phyloP scores from a whole-genome alignment of 92 coral and sea anemone genomes.

The Palythoa grandiflora region DNA sequence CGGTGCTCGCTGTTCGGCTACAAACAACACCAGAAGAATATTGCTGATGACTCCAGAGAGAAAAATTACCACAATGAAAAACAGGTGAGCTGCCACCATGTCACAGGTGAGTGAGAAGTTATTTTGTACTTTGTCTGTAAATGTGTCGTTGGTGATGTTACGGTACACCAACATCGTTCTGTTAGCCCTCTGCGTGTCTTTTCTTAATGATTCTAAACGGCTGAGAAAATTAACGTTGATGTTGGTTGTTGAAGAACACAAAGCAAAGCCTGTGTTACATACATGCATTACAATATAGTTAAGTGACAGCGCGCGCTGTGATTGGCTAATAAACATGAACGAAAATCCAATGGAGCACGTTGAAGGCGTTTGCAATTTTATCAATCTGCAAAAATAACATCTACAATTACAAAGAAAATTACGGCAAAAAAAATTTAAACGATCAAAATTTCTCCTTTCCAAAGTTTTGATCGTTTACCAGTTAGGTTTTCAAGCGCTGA shows the following conservation, averaged over 20 bases:
- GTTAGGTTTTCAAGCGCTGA: too few relatives aligned
- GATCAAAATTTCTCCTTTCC: too few relatives aligned
- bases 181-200: not conserved
- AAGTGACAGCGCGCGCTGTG: too few relatives aligned
- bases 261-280: not conserved
- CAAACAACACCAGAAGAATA: constrained; percentile 6
- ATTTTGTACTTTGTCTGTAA: not conserved
- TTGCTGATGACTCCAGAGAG: constrained; percentile 4
- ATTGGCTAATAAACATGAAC: too few relatives aligned
- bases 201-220: not conserved
- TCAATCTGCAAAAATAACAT: too few relatives aligned
- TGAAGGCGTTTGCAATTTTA: too few relatives aligned
- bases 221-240: not conserved
- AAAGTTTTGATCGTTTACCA: too few relatives aligned
- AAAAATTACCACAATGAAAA: not conserved
- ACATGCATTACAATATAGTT: too few relatives aligned
- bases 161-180: not conserved
- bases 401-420: too few relatives aligned
- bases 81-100: not conserved
- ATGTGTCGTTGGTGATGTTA: not conserved
- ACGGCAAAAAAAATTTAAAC: too few relatives aligned
- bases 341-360: too few relatives aligned
- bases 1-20: constrained; percentile 13
- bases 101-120: not conserved
- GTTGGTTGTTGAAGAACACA: not conserved